Evolutionary conservation across 2,888 invertebrate species (phyloP).

Genomic region (Tethea ocularis): DNA sequence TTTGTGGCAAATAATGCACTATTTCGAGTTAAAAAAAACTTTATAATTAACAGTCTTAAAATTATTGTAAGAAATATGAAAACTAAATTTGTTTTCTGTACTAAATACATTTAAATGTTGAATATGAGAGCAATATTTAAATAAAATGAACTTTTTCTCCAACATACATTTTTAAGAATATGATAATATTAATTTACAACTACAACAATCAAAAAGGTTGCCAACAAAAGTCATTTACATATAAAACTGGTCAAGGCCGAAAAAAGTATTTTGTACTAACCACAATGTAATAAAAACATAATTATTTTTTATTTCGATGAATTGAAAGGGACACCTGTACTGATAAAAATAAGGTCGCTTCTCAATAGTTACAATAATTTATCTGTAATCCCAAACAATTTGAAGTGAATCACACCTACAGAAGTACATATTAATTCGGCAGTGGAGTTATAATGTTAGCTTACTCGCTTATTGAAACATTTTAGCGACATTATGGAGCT

Average conservation of each 20-base stretch:
- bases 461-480: neutral
- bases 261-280: no score
- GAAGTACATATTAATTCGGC: neutral
- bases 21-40: conserved; percentile 33
- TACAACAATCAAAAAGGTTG: neutral
- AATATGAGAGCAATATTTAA: neutral
- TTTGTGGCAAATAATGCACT: conserved; percentile 29
- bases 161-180: no score
- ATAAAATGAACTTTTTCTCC: neutral
- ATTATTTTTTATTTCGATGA: no score
- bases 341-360: no score
- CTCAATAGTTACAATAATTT: no score
- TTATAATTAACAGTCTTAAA: conserved; percentile 52
- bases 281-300: no score
- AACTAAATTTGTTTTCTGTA: conserved; percentile 1
- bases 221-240: no score
- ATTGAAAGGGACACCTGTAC: no score
- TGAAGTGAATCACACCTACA: neutral
- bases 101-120: neutral
- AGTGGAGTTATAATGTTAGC: neutral
- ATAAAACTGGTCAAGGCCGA: no score
- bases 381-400: neutral
- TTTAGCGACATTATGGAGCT: neutral
- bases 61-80: conserved; percentile 29
- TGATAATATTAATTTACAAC: no score